Conservation (phyloP, 2,797 vertebrate species). For the Rhabdophis nuchalis region DNA sequence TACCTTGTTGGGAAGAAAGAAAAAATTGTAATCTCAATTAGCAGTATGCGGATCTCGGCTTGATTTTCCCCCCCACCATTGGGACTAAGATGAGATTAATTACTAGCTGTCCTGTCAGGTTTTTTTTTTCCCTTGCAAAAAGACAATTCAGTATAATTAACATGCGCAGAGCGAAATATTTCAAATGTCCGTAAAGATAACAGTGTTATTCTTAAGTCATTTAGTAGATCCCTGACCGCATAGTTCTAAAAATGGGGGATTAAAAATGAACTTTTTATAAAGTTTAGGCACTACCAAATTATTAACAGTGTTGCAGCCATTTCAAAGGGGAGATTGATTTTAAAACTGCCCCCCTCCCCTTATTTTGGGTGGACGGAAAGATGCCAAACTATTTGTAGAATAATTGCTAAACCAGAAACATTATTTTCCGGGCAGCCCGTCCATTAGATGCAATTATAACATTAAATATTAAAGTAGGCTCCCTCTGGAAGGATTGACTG, state of each 20-base stretch:
- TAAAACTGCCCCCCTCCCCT: background rate
- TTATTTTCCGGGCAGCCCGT: constrained; percentile 55
- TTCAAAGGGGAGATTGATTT: constrained; percentile 11
- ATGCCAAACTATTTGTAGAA: constrained; percentile 46
- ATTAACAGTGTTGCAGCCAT: background rate
- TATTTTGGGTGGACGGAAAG: constrained; percentile 27
- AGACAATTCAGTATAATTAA: background rate
- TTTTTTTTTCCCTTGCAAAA: background rate
- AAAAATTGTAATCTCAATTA: constrained; percentile 9
- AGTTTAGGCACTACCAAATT: background rate
- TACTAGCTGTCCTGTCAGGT: background rate
- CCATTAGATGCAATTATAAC: constrained; percentile 76
- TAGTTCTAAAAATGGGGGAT: background rate
- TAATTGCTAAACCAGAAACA: constrained; percentile 35
- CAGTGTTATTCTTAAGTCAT: background rate
- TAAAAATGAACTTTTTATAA: background rate
- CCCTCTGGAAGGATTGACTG: constrained; percentile 56
- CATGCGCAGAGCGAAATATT: background rate
- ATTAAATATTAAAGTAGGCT: constrained; percentile 84
- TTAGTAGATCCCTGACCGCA: background rate
- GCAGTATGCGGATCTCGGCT: constrained; percentile 5
- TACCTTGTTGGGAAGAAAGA: background rate
- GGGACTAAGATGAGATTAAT: accelerated
- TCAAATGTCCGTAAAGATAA: background rate
- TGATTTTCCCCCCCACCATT: background rate